These are phyloP conservation scores for Hycleus phaleratus DNA, from an alignment of 1,140 invertebrate genomes.

Conservation along the genomic window DNA sequence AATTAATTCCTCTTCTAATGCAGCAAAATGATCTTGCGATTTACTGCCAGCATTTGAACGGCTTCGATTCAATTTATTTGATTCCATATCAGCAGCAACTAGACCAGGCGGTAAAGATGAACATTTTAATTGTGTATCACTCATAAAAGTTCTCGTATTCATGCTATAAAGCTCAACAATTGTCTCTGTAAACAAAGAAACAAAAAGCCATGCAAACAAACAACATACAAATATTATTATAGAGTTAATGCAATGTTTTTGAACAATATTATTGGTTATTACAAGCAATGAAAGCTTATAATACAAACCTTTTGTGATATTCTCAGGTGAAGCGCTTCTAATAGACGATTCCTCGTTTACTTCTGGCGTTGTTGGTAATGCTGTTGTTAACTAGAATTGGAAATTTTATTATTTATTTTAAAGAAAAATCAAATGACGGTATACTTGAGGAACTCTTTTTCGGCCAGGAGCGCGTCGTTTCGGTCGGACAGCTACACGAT, in stretches of 20 bases:
- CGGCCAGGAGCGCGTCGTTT: constrained; percentile 59
- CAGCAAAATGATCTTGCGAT: constrained; percentile 33
- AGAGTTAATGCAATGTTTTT: background rate
- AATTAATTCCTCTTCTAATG: constrained; percentile 24
- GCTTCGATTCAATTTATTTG: constrained; percentile 44
- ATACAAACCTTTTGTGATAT: constrained; percentile 17
- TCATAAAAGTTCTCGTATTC: constrained; percentile 31
- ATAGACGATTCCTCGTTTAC: constrained; percentile 58
- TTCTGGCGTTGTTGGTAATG: constrained; percentile 60
- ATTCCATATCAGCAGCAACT: constrained; percentile 38
- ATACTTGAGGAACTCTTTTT: constrained; percentile 47
- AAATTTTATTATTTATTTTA: background rate
- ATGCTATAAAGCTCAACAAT: constrained; percentile 36
- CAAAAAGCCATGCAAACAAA: constrained; percentile 25
- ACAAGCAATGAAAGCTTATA: too few relatives aligned
- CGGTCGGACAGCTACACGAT: constrained; percentile 70
- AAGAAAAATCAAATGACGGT: background rate
- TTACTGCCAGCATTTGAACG: constrained; percentile 39
- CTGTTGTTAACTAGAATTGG: constrained; percentile 40
- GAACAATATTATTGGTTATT: too few relatives aligned
- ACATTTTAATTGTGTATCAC: constrained; percentile 54
- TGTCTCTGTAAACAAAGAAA: constrained; percentile 35
- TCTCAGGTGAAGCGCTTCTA: constrained; percentile 52
- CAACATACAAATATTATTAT: constrained; percentile 1
- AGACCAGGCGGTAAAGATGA: constrained; percentile 58